A percentile compares a stretch with the other conserved stretches of the same genome.
phyloP scores from a whole-genome alignment of 2,888 invertebrate genomes.

The Cloeon dipterum region DNA sequence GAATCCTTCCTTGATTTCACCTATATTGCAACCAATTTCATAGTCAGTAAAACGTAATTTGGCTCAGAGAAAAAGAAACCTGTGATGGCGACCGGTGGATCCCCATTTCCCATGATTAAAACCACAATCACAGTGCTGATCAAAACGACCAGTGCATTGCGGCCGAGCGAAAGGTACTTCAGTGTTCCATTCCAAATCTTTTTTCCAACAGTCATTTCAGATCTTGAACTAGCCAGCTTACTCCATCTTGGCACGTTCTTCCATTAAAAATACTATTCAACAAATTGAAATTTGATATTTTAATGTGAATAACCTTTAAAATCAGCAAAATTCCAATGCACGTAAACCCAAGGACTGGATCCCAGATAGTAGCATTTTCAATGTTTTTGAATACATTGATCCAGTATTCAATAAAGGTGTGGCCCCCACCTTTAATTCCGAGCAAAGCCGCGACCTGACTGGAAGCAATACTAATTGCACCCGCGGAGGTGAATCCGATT shows the following conservation, averaged over 20 bases:
- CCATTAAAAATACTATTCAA: too few relatives aligned
- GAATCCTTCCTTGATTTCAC: conserved; percentile 7
- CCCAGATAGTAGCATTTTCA: conserved; percentile 27
- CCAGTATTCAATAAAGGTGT: conserved; percentile 36
- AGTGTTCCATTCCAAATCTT: neutral
- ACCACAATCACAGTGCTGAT: conserved; percentile 31
- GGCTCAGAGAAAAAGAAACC: too few relatives aligned
- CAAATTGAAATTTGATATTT: too few relatives aligned
- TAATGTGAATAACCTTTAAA: too few relatives aligned
- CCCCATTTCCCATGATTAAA: conserved; percentile 22
- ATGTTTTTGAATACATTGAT: conserved; percentile 28
- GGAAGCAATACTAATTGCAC: conserved; percentile 48
- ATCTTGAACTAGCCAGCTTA: too few relatives aligned
- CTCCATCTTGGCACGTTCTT: too few relatives aligned
- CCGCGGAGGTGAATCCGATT: conserved; percentile 52
- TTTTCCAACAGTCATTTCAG: too few relatives aligned
- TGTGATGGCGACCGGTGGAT: conserved; percentile 31
- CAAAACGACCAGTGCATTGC: conserved; percentile 47
- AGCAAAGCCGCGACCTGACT: conserved; percentile 47
- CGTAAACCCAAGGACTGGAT: conserved; percentile 29
- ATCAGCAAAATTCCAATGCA: neutral
- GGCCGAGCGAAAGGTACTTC: conserved; percentile 26
- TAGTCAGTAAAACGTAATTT: too few relatives aligned
- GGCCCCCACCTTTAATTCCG: conserved; percentile 33
- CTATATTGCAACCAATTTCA: too few relatives aligned